Conservation (phyloP, 2,797 vertebrate species). For the Syncerus caffer region DNA sequence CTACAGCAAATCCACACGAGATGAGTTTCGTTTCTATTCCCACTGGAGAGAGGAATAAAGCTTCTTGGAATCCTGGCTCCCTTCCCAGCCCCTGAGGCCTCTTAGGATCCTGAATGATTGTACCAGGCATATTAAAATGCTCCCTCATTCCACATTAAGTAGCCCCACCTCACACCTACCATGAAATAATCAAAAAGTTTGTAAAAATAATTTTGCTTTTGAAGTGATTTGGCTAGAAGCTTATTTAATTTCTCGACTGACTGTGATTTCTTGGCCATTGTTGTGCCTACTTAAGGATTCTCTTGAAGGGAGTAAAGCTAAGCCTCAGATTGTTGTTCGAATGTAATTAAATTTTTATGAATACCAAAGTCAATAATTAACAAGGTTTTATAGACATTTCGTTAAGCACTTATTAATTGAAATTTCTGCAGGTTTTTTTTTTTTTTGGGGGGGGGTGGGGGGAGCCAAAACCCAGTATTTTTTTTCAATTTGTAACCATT, state of each 20-base stretch:
- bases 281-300: conserved; percentile 4
- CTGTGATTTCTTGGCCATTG: not conserved
- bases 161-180: not conserved
- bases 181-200: not conserved
- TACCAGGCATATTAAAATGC: not conserved
- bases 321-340: conserved; percentile 26
- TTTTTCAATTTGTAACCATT: not conserved
- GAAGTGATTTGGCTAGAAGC: not conserved
- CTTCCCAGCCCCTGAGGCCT: not conserved
- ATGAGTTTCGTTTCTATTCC: not conserved
- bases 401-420: conserved; percentile 32
- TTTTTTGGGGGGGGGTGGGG: not conserved
- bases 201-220: conserved; percentile 13
- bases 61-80: not conserved
- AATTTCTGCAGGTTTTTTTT: not conserved
- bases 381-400: conserved; percentile 6
- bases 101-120: not conserved
- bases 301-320: conserved; percentile 46
- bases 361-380: conserved; percentile 47
- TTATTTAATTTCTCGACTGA: conserved; percentile 12
- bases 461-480: not conserved
- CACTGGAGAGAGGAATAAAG: not conserved
- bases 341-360: conserved; percentile 59
- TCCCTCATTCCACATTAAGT: not conserved
- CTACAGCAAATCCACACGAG: not conserved